Conservation (phyloP, 2,113 vertebrate genomes). For the Carassius carassius region DNA sequence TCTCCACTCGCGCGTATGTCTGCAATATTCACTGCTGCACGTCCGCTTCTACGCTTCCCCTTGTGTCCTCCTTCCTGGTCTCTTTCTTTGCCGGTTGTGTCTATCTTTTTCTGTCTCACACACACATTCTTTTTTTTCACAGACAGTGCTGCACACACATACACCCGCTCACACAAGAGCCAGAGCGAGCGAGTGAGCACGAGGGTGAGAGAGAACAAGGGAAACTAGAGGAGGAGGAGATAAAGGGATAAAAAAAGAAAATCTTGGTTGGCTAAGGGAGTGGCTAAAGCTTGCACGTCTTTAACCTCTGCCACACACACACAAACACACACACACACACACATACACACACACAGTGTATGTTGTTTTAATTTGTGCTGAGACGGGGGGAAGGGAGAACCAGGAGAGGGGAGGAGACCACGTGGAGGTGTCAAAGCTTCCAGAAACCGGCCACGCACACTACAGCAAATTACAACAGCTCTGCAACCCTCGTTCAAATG, state of each 20-base stretch:
- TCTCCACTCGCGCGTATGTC: slow-evolving; percentile 40
- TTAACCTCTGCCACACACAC: slow-evolving; percentile 57
- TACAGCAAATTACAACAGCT: not conserved
- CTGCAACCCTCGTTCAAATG: not conserved
- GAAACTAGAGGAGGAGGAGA: slow-evolving; percentile 60
- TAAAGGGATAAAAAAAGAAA: slow-evolving; percentile 56
- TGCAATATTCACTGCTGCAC: slow-evolving; percentile 10
- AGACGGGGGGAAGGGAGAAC: not conserved
- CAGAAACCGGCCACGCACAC: not conserved
- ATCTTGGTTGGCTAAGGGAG: slow-evolving; percentile 63
- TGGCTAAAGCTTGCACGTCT: slow-evolving; percentile 59
- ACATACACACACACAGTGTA: slow-evolving; percentile 12
- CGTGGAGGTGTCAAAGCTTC: slow-evolving; percentile 47
- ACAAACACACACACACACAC: too few relatives aligned
- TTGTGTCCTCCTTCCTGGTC: slow-evolving; percentile 22
- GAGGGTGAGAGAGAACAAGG: slow-evolving; percentile 51
- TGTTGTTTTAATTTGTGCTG: slow-evolving; percentile 42
- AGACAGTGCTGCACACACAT: not conserved
- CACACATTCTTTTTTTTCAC: slow-evolving; percentile 10
- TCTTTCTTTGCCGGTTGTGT: not conserved
- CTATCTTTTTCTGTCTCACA: slow-evolving; percentile 18
- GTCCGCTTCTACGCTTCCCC: not conserved
- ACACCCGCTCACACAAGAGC: slow-evolving; percentile 52
- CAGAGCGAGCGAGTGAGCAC: slow-evolving; percentile 35
- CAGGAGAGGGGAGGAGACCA: slow-evolving; percentile 28